Base-by-base conservation (phyloP, 1,140 invertebrate genomes). In the Geopemphigus sp. region DNA sequence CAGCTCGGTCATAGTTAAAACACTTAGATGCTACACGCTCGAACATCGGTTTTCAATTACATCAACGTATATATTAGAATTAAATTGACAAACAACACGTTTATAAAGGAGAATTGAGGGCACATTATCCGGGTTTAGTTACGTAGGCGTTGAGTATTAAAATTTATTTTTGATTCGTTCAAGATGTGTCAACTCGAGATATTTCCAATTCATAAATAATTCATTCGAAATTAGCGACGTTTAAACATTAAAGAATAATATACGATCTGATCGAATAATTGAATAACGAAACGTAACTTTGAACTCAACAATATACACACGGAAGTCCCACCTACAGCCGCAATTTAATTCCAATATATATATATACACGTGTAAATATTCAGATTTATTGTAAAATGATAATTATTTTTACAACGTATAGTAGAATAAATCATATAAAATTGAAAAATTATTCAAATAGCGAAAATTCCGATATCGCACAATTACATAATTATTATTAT, bases 231-330 rank as follows among this genome's bases (percentile, higher is more conserved):
- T 53, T 70, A 53, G 24, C 24, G 19, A 53, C 15, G 66, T 14
- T 70, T 3, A 1, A n/a, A 15, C 64, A 47, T 47, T 66, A 66
- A 47, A 66, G 64, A 66, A 68, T 10, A 66, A 47, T 5, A 47
- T n/a, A 68, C 15, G 22, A 68, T 68, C 47, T 47, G 24, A 70
- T 70, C 26, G 45, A 70, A 70, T 70, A 54, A 54, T 50, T 50
- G 47, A 50, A 50, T 53, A 70, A 53, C 24, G 47, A 70, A 22
- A 70, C 8, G 1, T 54, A 70, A 70, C 45, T 70, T 53, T 70
- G 50, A 26, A 70, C 22, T 29, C 24, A 11, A 68, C 54, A 22
- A 39, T 66, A 68, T 68, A 26, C 50, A 26, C 50, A 10, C 0
- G 11, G 4, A 26, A 59, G 24, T 26, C 57, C 11, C 47, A 1